Evolutionary conservation across 2,797 vertebrate species (phyloP), one percentile per base, ranked within the genome.

Genomic region (Melanotaenia maccullochi): DNA sequence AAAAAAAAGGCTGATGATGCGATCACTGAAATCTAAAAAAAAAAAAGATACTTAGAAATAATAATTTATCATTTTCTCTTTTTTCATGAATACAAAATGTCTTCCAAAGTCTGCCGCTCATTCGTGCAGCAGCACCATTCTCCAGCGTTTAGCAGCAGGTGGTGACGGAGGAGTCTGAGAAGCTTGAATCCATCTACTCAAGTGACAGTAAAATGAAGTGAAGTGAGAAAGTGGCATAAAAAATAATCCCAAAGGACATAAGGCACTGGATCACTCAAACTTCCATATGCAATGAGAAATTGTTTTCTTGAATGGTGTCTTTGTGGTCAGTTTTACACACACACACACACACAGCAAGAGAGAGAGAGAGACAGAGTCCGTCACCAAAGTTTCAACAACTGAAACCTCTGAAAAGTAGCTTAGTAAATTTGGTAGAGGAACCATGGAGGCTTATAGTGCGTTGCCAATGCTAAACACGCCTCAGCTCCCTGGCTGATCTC

Each of bases 401-500:
- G 13, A 61, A 64, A 55, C 9, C 22, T 49, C 1, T 40, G 22
- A 64, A 58, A 76, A 78, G 66, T 30, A 42, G 52, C 49, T 71
- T 58, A 49, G 22, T 49, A 35, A 71, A 35, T 73, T 66, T 67
- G 24, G 36, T 65, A 13, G 33, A 67, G 71, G 30, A 35, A 42
- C 42, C 20, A 7, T 33, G 28, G 20, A 28, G 64, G 33, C n/a
- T 62, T 52, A 68, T 20, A 33, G 49, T 63, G 30, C 63, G 59
- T 55, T 57, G 58, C 49, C 52, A 64, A 81, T 82, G 87, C 55
- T 87, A 63, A 90, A 91, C 81, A 61, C 44, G 28, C 60, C 79
- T 75, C 57, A 67, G 84, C 85, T 90, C 79, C 32, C 71, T 54
- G 9, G 64, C 56, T 75, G 83, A 87, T 73, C 79, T 68, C 80